Conservation (phyloP, 2,797 vertebrate genomes). For the Florisuga fusca region DNA sequence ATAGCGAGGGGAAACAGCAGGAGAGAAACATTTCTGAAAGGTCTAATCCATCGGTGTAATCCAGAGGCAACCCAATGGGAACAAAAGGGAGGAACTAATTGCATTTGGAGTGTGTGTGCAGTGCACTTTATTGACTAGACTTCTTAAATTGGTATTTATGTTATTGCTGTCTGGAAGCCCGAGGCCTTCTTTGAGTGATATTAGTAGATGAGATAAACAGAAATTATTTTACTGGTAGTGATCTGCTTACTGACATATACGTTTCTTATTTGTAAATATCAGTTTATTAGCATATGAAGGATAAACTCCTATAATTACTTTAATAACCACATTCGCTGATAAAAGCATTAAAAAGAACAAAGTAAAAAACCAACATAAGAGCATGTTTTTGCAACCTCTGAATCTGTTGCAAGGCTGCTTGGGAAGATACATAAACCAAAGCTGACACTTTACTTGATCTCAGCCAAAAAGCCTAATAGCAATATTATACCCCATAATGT, state of each 20-base stretch:
- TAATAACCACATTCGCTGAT: conserved; percentile 17
- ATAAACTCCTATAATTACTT: background rate
- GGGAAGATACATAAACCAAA: conserved; percentile 50
- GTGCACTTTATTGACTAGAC: conserved; percentile 55
- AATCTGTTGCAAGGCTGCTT: background rate
- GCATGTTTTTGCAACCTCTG: background rate
- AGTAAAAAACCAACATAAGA: background rate
- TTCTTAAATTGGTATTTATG: conserved; percentile 63
- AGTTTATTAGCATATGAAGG: conserved; percentile 63
- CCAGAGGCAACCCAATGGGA: conserved; percentile 14
- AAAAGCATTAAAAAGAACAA: conserved; percentile 16
- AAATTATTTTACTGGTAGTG: conserved; percentile 65
- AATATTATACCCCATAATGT: background rate
- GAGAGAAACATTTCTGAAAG: conserved; percentile 27
- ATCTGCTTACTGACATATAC: conserved; percentile 50
- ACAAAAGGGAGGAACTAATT: conserved; percentile 36
- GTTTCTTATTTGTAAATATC: conserved; percentile 60
- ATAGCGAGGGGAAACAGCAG: background rate
- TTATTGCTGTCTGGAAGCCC: conserved; percentile 45
- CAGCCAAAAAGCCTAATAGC: conserved; percentile 57
- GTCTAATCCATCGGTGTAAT: conserved; percentile 44
- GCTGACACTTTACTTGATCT: conserved; percentile 46
- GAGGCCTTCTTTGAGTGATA: conserved; percentile 45
- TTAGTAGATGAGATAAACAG: conserved; percentile 53
- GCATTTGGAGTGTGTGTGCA: conserved; percentile 36